Conservation (phyloP, 1,140 invertebrate genomes). For the Drosophila grimshawi region DNA sequence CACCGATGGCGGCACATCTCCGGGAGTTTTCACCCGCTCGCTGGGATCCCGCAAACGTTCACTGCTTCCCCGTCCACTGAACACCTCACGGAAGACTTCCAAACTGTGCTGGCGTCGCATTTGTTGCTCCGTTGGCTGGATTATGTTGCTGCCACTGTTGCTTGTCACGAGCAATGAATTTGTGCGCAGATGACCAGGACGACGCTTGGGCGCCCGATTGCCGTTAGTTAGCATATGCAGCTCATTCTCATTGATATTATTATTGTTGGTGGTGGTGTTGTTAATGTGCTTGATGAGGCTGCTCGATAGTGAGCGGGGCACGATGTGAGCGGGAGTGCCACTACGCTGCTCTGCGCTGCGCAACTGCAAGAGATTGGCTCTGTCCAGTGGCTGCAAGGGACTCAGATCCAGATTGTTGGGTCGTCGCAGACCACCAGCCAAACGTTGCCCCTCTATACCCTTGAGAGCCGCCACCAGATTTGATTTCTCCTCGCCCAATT, state of each 20-base stretch:
- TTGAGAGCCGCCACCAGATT: constrained; percentile 75
- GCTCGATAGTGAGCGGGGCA: constrained; percentile 75
- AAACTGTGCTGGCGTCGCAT: constrained; percentile 86
- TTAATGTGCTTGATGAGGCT: constrained; percentile 76
- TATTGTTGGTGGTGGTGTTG: constrained; percentile 38
- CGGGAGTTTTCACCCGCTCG: constrained; percentile 92
- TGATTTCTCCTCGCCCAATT: constrained; percentile 76
- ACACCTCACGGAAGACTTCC: constrained; percentile 89
- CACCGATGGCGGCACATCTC: constrained; percentile 91
- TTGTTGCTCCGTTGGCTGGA: constrained; percentile 63
- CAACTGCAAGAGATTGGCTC: constrained; percentile 51
- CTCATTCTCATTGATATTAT: constrained; percentile 64
- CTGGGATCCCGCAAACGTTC: constrained; percentile 89
- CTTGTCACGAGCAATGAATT: constrained; percentile 66
- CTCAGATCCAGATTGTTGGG: constrained; percentile 81
- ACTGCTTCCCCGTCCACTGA: constrained; percentile 86
- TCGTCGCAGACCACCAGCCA: constrained; percentile 35
- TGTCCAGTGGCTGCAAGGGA: constrained; percentile 41
- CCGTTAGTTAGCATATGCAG: constrained; percentile 53
- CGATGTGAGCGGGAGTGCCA: constrained; percentile 74
- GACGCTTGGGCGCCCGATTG: constrained; percentile 48
- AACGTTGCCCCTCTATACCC: constrained; percentile 22
- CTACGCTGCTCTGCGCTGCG: constrained; percentile 72
- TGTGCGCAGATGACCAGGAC: constrained; percentile 71
- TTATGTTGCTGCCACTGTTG: constrained; percentile 5